Conservation (phyloP, 2,888 invertebrate genomes). For the Agriotes lineatus region DNA sequence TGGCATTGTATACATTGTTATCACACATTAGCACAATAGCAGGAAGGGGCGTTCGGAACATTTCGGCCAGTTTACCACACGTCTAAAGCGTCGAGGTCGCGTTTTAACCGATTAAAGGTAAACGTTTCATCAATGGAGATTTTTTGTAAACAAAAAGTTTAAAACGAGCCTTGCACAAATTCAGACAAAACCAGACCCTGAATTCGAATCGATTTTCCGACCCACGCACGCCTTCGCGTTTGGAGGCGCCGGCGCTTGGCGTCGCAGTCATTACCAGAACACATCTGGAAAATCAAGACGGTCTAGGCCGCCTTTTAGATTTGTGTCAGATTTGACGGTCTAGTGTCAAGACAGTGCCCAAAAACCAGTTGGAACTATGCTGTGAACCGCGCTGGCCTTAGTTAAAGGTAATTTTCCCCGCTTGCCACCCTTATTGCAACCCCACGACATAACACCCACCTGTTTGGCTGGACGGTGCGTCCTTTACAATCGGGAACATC, state of each 20-base stretch:
- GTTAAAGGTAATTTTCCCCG: slow-evolving; percentile 42
- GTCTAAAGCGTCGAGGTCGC: background rate
- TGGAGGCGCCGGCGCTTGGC: slow-evolving; percentile 55
- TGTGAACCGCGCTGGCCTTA: slow-evolving; percentile 52
- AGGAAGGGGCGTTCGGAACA: slow-evolving; percentile 25
- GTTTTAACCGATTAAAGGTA: slow-evolving; percentile 6
- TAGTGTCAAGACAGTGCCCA: slow-evolving; percentile 49
- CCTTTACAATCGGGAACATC: background rate
- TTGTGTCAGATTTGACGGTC: slow-evolving; percentile 48
- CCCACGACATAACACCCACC: slow-evolving; percentile 51
- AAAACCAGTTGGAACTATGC: slow-evolving; percentile 51
- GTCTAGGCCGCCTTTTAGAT: slow-evolving; percentile 49
- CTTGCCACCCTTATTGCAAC: slow-evolving; percentile 2
- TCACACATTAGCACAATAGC: slow-evolving; percentile 18
- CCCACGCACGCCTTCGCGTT: slow-evolving; percentile 62
- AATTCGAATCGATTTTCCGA: slow-evolving; percentile 58
- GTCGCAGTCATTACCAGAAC: slow-evolving; percentile 49
- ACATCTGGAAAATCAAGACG: slow-evolving; percentile 53
- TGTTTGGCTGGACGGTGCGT: slow-evolving; percentile 49
- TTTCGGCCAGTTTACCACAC: background rate
- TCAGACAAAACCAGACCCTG: slow-evolving; percentile 46
- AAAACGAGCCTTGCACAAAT: slow-evolving; percentile 31
- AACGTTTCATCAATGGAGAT: background rate
- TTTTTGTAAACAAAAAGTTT: slow-evolving; percentile 23
- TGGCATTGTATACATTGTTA: slow-evolving; percentile 32